Evolutionary conservation across 2,113 vertebrate genomes (phyloP).

Genomic region (Odobenus rosmarus): DNA sequence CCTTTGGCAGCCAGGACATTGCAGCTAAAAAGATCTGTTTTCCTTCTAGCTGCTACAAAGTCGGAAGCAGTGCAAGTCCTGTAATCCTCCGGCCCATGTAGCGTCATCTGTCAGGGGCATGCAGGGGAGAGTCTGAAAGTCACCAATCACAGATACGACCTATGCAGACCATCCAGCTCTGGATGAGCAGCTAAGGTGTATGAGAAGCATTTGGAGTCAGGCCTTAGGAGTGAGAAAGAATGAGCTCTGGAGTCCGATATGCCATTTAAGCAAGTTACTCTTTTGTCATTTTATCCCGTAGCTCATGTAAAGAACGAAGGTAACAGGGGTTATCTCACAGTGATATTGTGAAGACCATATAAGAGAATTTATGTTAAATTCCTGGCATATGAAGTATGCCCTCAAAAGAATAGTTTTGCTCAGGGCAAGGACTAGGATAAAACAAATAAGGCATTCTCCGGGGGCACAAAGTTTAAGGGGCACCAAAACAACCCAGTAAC

Average conservation of each 20-base stretch:
- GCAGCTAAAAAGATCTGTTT: background rate
- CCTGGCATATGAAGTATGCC: background rate
- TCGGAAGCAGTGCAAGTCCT: background rate
- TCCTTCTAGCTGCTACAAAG: background rate
- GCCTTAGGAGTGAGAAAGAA: background rate
- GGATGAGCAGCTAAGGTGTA: no score
- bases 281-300: background rate
- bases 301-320: background rate
- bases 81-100: background rate
- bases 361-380: background rate
- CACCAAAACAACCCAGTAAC: background rate
- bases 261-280: background rate
- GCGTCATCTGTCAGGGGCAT: background rate
- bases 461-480: background rate
- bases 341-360: background rate
- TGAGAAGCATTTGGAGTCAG: background rate
- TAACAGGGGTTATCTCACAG: background rate
- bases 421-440: background rate
- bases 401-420: background rate
- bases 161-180: background rate
- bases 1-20: background rate
- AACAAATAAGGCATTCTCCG: background rate
- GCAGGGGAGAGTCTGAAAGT: background rate
- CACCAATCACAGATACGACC: background rate
- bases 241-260: background rate